phyloP scores from a whole-genome alignment of 2,797 vertebrate species.

The Galagoides demidoff region DNA sequence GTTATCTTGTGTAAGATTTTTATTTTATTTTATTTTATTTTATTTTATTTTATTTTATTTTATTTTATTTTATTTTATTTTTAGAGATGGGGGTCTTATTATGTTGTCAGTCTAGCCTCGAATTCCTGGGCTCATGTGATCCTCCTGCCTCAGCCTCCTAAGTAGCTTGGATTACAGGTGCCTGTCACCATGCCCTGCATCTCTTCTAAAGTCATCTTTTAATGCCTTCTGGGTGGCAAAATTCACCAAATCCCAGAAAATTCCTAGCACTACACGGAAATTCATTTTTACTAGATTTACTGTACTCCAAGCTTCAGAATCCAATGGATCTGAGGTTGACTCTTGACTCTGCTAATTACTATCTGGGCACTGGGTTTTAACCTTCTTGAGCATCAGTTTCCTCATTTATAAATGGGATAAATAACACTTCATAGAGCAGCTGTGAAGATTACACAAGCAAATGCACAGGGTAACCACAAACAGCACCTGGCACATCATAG shows the following conservation, averaged over 20 bases:
- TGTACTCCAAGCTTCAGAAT: background rate
- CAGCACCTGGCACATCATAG: rapidly evolving
- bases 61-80: background rate
- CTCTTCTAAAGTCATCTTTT: conserved; percentile 19
- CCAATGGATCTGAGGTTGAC: background rate
- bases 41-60: too few relatives aligned
- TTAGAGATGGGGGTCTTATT: background rate
- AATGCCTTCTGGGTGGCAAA: background rate
- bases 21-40: background rate
- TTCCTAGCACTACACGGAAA: background rate
- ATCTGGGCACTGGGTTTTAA: background rate
- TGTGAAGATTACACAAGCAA: background rate
- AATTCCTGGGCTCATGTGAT: background rate
- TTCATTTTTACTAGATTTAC: background rate
- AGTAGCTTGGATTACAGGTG: background rate
- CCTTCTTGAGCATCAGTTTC: background rate
- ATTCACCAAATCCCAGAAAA: background rate
- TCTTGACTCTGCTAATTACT: background rate
- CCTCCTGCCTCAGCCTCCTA: background rate
- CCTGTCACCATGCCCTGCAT: background rate
- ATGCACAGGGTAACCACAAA: background rate
- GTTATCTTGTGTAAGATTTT: background rate
- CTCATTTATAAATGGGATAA: background rate
- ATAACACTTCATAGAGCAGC: background rate
- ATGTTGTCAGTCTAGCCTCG: background rate